phyloP scores from a whole-genome alignment of 2,797 vertebrate species.

The Sarcophilus harrisii region DNA sequence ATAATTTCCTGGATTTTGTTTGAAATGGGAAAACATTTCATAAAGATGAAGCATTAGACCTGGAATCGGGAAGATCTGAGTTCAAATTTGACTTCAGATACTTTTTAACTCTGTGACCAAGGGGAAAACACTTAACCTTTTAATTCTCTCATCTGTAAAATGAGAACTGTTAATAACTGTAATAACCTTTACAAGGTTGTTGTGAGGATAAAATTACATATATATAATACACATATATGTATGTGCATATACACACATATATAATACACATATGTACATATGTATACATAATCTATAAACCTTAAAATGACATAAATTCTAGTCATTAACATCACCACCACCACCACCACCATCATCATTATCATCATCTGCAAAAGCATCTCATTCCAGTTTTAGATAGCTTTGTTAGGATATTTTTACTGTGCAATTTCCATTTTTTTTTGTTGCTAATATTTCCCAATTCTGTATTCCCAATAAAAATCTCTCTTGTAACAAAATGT shows the following conservation, averaged over 20 bases:
- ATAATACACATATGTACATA: neutral
- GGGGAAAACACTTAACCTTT: neutral
- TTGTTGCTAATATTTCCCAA: neutral
- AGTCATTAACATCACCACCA: neutral
- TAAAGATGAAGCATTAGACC: too few relatives aligned
- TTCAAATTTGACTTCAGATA: neutral
- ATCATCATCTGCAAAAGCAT: neutral
- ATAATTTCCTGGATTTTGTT: neutral
- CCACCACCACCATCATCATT: neutral
- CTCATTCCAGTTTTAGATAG: neutral
- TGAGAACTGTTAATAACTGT: neutral
- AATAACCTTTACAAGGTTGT: neutral
- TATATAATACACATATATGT: too few relatives aligned
- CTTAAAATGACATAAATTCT: neutral
- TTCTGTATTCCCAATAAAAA: neutral
- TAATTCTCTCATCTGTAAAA: neutral
- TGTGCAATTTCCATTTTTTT: neutral
- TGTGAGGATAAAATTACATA: neutral
- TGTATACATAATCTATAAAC: neutral
- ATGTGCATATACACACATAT: too few relatives aligned
- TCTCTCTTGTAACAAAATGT: neutral
- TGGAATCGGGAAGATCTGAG: too few relatives aligned
- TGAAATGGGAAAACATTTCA: neutral
- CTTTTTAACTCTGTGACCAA: neutral
- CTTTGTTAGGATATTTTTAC: neutral